A percentile compares a stretch with the other conserved stretches of the same genome.
Evolutionary conservation across 1,140 invertebrate genomes (phyloP).

Genomic region (Hormaphis cornu): DNA sequence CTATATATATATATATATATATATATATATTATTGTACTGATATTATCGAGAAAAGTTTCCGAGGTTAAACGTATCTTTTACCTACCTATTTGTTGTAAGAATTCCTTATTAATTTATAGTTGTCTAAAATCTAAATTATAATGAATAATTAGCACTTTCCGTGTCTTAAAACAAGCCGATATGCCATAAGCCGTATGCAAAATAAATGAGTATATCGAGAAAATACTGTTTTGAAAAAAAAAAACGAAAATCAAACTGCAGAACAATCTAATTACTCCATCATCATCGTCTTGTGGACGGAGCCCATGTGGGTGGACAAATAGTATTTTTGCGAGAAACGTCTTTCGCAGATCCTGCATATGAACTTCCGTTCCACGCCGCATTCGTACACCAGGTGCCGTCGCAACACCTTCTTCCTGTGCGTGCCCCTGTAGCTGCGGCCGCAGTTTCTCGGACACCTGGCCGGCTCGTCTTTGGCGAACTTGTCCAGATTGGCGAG

Average conservation of each 20-base stretch:
- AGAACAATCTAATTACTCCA: not conserved
- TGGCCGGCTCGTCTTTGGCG: constrained; percentile 18
- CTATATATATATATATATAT: too few species aligned
- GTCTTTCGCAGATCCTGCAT: constrained; percentile 40
- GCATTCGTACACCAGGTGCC: constrained; percentile 40
- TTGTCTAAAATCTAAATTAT: too few species aligned
- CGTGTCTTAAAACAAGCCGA: too few species aligned
- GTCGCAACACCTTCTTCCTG: constrained; percentile 30
- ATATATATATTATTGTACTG: too few species aligned
- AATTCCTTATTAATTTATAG: too few species aligned
- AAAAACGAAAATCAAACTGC: not conserved
- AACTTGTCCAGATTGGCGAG: constrained; percentile 1
- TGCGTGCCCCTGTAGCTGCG: constrained; percentile 42
- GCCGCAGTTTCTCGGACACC: constrained; percentile 33
- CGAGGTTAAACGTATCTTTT: too few species aligned
- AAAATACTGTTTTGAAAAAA: too few species aligned
- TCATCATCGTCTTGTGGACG: constrained; percentile 27
- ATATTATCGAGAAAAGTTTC: too few species aligned
- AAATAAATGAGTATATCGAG: too few species aligned
- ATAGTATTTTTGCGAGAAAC: constrained; percentile 39
- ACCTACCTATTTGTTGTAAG: too few species aligned
- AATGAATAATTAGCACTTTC: too few species aligned
- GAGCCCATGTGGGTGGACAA: constrained; percentile 37
- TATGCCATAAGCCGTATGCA: too few species aligned
- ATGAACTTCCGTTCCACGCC: constrained; percentile 42